Evolutionary conservation across 1,140 invertebrate genomes (phyloP).

Genomic region (Telenomus remus): DNA sequence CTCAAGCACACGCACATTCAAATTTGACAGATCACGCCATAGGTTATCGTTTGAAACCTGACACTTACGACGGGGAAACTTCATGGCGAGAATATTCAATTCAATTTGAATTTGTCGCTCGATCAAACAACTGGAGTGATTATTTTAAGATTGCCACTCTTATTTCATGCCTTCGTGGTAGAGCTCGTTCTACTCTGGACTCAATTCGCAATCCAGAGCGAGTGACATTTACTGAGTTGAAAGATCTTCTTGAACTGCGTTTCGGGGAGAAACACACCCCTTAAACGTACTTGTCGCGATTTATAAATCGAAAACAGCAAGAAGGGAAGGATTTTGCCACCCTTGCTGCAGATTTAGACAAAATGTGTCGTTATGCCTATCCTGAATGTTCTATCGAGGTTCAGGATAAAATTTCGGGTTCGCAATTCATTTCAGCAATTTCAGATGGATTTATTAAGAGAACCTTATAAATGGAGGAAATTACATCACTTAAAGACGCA

Average conservation of each 20-base stretch:
- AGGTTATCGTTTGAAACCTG: too few relatives aligned
- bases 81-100: too few relatives aligned
- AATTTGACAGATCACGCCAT: too few relatives aligned
- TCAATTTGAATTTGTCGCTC: too few relatives aligned
- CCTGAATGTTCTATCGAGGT: not conserved
- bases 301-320: not conserved
- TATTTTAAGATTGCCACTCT: too few relatives aligned
- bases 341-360: not conserved
- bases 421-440: not conserved
- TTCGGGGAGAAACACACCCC: not conserved
- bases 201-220: too few relatives aligned
- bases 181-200: too few relatives aligned
- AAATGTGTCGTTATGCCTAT: not conserved
- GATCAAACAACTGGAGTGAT: too few relatives aligned
- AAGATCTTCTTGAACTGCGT: not conserved
- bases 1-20: too few relatives aligned
- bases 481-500: not conserved
- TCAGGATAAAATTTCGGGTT: slow-evolving; percentile 1
- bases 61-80: too few relatives aligned
- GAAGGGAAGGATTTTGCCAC: not conserved
- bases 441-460: not conserved
- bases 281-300: not conserved
- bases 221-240: not conserved
- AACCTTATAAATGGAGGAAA: not conserved
- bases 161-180: too few relatives aligned